Evolutionary conservation across 2,888 invertebrate species (phyloP), one percentile per base, ranked within the genome.

Genomic region (Drosophila meridionalis): DNA sequence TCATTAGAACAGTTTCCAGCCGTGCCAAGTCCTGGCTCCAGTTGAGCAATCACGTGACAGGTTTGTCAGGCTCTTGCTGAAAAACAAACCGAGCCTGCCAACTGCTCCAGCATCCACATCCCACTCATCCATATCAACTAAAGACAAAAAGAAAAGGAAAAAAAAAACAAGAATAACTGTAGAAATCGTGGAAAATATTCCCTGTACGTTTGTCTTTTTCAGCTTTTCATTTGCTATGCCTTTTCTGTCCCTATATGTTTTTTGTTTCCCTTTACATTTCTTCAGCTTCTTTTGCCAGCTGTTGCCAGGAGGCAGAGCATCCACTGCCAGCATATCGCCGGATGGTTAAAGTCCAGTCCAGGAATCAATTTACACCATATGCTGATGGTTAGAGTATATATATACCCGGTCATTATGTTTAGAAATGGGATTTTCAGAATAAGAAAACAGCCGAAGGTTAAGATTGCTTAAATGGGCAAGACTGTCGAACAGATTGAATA

Each of bases 41-140:
- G 87, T 83, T 80, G 82, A 86, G 83, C 83, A 87, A 86, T 87
- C 89, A 88, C 80, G 86, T 88, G 86, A 88, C 89, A 86, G 86
- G 86, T 86, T 86, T 89, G 87, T 86, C 86, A 86, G 89, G 80
- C 82, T 69, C 66, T 78, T 68, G 58, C 76, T 81, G 61, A 58
- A 85, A 86, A 86, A 86, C 80, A 88, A 83, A 80, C 89, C 83
- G 71, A 82, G 87, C 75, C 81, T 86, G 75, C 73, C 81, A 83
- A 78, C 74, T 74, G 69, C 62, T 60, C 34, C 57, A 63, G 55
- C 42, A 55, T 63, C 60, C 76, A 20, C 34, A 28, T 50, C 32
- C 9, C n/a, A 32, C 50, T 32, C 50, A 32, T 50, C 32, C n/a
- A 32, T 50, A 32, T 9, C 38, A 56, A 20, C 42, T 30, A 14